Conservation (phyloP, 2,113 vertebrate genomes). For the Cottus gobio region DNA sequence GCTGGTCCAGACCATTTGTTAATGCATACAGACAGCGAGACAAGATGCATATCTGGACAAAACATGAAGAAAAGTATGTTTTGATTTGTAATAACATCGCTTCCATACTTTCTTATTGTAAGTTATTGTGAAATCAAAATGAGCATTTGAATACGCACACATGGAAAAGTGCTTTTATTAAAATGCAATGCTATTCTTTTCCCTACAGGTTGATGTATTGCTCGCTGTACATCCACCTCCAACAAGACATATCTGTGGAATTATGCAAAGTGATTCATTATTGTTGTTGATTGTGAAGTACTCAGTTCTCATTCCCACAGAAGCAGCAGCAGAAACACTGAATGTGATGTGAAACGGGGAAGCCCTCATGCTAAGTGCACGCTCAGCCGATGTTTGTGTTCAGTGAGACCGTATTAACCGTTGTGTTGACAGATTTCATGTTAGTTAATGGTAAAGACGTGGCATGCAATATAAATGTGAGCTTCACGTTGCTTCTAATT, state of each 20-base stretch:
- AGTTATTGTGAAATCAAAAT: slow-evolving; percentile 23
- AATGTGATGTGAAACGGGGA: not conserved
- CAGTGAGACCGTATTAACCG: slow-evolving; percentile 3
- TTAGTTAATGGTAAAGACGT: not conserved
- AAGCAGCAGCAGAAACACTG: slow-evolving; percentile 12
- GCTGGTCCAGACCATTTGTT: not conserved
- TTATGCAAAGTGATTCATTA: slow-evolving; percentile 13
- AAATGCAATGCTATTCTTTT: not conserved
- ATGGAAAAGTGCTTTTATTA: slow-evolving; percentile 14
- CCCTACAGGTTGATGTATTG: not conserved
- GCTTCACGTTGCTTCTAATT: slow-evolving; percentile 24
- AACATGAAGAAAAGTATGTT: not conserved
- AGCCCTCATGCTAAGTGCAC: not conserved
- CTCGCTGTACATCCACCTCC: not conserved
- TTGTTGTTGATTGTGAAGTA: slow-evolving; percentile 14
- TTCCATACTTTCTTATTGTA: not conserved
- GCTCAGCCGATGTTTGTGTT: not conserved
- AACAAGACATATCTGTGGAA: not conserved
- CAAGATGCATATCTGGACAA: not conserved
- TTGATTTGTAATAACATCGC: slow-evolving; percentile 24
- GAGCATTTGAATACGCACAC: not conserved
- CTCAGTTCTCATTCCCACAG: not conserved
- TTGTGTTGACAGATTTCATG: not conserved
- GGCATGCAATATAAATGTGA: slow-evolving; percentile 28
- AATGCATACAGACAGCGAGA: not conserved